A percentile compares a stretch with the other conserved stretches of the same genome.
Evolutionary conservation across 2,888 invertebrate species (phyloP).

Genomic region (Nemurella pictetii): DNA sequence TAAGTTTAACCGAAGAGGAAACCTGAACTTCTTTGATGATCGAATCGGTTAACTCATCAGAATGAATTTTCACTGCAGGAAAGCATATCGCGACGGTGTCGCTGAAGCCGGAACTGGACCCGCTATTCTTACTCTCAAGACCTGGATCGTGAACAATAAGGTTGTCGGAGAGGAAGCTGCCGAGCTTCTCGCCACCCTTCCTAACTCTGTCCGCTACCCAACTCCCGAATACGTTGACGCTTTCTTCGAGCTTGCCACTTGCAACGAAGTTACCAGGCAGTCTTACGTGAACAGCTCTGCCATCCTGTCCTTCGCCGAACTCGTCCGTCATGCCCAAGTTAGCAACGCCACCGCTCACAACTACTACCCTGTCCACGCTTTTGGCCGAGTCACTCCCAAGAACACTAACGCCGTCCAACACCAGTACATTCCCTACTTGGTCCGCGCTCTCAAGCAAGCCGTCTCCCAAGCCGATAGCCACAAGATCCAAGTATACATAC

Average conservation of each 20-base stretch:
- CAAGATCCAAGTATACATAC: conserved; percentile 63
- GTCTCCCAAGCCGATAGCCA: conserved; percentile 58
- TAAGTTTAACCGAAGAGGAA: not conserved
- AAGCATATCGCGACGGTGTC: conserved; percentile 66
- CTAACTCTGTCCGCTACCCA: conserved; percentile 61
- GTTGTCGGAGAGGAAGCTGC: conserved; percentile 63
- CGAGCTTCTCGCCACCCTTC: conserved; percentile 59
- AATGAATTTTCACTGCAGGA: conserved; percentile 33
- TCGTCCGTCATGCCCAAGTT: conserved; percentile 64
- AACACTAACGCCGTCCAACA: conserved; percentile 58
- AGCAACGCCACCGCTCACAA: conserved; percentile 60
- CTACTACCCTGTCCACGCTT: conserved; percentile 67
- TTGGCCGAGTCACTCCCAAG: conserved; percentile 61
- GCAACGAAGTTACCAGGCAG: conserved; percentile 58
- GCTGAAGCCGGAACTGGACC: conserved; percentile 71
- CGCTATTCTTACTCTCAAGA: conserved; percentile 62
- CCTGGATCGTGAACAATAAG: conserved; percentile 62
- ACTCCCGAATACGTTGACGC: conserved; percentile 64
- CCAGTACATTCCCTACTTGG: conserved; percentile 64
- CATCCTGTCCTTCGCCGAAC: conserved; percentile 61
- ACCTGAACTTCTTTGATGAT: not conserved
- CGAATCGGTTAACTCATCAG: not conserved
- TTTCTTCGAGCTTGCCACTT: conserved; percentile 61
- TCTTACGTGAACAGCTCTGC: conserved; percentile 59
- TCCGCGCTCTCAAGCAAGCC: conserved; percentile 58